These are phyloP conservation scores for Selenia dentaria DNA, from an alignment of 2,888 invertebrate species.

Conservation along the genomic window DNA sequence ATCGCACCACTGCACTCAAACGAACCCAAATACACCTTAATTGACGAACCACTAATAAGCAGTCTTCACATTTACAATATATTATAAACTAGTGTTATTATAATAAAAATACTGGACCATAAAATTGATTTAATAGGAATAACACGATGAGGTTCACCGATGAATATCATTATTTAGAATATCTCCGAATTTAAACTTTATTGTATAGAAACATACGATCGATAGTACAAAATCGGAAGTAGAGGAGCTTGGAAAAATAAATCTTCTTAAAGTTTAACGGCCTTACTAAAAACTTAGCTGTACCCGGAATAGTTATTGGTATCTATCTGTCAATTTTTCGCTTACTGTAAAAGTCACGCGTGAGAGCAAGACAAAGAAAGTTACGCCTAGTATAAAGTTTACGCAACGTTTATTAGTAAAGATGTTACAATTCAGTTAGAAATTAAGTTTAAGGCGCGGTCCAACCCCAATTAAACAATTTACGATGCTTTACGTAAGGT, in stretches of 20 bases:
- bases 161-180: conserved; percentile 27
- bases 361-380: no score
- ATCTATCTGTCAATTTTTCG: no score
- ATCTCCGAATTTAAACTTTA: conserved; percentile 38
- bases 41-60: conserved; percentile 79
- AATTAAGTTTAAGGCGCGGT: no score
- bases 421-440: no score
- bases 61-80: conserved; percentile 72
- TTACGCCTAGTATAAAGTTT: no score
- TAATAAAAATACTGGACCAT: conserved; percentile 81
- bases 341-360: no score
- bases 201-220: conserved; percentile 12
- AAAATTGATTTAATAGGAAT: conserved; percentile 78
- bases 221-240: conserved; percentile 9
- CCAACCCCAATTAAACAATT: no score
- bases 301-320: no score
- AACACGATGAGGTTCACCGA: conserved; percentile 40
- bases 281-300: no score
- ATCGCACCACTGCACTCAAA: conserved; percentile 41
- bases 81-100: conserved; percentile 55
- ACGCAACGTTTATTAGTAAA: no score
- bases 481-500: no score
- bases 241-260: conserved; percentile 11
- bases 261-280: conserved; percentile 19
- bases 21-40: conserved; percentile 55